These are phyloP conservation scores for Diadegma fenestrale DNA, from an alignment of 2,888 invertebrate genomes.

Conservation along the genomic window DNA sequence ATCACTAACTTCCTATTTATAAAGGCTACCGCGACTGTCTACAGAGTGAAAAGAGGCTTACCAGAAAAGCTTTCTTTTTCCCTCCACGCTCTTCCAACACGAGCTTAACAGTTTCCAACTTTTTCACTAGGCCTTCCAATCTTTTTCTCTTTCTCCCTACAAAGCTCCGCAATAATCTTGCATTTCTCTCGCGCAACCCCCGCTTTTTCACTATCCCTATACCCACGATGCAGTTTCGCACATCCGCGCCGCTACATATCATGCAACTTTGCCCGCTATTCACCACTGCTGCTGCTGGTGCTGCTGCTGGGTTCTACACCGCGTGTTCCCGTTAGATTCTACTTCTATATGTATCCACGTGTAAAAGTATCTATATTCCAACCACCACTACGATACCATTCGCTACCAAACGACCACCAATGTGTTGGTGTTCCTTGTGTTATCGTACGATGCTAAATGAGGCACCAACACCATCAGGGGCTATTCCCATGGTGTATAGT, in stretches of 20 bases:
- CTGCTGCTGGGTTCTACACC: constrained; percentile 54
- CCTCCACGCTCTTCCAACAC: not conserved
- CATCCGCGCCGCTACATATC: constrained; percentile 78
- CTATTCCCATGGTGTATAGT: constrained; percentile 33
- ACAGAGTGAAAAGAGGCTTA: not conserved
- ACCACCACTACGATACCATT: constrained; percentile 37
- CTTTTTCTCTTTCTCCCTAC: not conserved
- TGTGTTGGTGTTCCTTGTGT: constrained; percentile 36
- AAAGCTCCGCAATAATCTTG: constrained; percentile 19
- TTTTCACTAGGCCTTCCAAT: constrained; percentile 20
- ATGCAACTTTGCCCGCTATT: constrained; percentile 78
- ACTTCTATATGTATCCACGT: constrained; percentile 20
- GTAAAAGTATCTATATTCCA: constrained; percentile 45
- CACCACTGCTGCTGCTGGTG: constrained; percentile 69
- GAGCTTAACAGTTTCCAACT: not conserved
- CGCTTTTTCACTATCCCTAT: constrained; percentile 57
- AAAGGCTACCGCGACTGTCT: not conserved
- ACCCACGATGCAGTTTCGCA: constrained; percentile 74
- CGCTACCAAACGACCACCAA: constrained; percentile 41
- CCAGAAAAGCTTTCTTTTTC: not conserved
- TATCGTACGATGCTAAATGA: constrained; percentile 48
- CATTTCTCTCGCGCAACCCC: constrained; percentile 55
- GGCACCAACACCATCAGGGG: constrained; percentile 34
- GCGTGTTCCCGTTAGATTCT: constrained; percentile 60
- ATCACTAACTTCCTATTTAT: not conserved